Percentiles rank a stretch among this genome's conserved stretches.
Conservation (phyloP, 2,888 invertebrate genomes). For the Acronicta psi region DNA sequence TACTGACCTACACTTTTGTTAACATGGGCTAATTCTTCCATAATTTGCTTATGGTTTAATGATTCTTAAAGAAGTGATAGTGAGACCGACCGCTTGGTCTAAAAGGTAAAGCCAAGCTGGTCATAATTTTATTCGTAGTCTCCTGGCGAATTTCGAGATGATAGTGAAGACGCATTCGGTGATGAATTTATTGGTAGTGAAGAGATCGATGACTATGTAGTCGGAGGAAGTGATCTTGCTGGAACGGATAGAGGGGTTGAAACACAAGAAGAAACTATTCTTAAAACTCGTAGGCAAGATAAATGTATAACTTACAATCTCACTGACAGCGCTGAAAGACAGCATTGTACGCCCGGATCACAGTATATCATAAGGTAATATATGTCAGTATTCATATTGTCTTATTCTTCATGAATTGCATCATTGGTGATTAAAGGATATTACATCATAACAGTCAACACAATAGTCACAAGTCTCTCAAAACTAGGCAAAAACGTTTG, state of each 20-base stretch:
- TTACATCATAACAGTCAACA: too few relatives aligned
- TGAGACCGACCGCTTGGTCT: neutral
- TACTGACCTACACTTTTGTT: too few relatives aligned
- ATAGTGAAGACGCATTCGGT: conserved; percentile 22
- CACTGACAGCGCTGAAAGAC: conserved; percentile 52
- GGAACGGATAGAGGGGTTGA: conserved; percentile 24
- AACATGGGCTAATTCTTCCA: neutral
- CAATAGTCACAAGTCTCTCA: too few relatives aligned
- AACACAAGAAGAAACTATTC: neutral
- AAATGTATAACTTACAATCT: conserved; percentile 61
- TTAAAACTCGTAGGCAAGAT: conserved; percentile 21
- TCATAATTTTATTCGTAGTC: conserved; percentile 14
- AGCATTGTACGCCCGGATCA: conserved; percentile 73
- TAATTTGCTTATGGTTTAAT: too few relatives aligned
- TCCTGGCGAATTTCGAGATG: neutral
- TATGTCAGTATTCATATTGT: too few relatives aligned
- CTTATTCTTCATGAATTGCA: too few relatives aligned
- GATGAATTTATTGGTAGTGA: conserved; percentile 18
- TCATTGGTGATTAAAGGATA: too few relatives aligned
- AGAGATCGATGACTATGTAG: conserved; percentile 1
- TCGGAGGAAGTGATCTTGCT: conserved; percentile 9
- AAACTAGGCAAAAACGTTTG: too few relatives aligned
- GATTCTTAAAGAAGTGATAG: neutral
- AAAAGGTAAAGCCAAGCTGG: neutral
- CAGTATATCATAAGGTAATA: conserved; percentile 76